Conservation (phyloP, 2,797 vertebrate genomes). For the Neosalanx taihuensis region DNA sequence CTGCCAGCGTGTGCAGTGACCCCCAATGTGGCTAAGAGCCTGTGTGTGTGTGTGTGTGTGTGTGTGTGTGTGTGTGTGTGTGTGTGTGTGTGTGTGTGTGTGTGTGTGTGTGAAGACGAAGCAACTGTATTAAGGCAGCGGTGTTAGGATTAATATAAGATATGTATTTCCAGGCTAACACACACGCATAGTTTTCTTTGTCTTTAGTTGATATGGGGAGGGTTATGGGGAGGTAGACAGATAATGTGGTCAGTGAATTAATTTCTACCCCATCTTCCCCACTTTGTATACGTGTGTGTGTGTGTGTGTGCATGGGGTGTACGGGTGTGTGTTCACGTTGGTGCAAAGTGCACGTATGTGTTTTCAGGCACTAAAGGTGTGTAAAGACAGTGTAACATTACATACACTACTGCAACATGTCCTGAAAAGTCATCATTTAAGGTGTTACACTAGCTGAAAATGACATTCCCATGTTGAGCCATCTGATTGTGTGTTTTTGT, state of each 20-base stretch:
- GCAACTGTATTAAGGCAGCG: conserved; percentile 63
- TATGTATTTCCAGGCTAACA: conserved; percentile 32
- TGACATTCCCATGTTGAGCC: too few relatives aligned
- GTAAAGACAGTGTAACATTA: conserved; percentile 1
- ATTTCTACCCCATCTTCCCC: conserved; percentile 38
- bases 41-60: conserved; percentile 66
- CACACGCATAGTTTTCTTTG: conserved; percentile 19
- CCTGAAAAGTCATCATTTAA: too few relatives aligned
- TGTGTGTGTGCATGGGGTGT: conserved; percentile 36
- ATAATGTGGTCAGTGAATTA: conserved; percentile 66
- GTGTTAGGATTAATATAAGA: conserved; percentile 69
- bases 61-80: too few relatives aligned
- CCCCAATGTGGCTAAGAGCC: conserved; percentile 99
- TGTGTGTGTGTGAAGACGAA: conserved; percentile 61
- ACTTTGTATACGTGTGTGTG: conserved; percentile 46
- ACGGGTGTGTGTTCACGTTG: conserved; percentile 50
- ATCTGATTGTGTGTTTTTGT: neutral
- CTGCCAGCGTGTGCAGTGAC: conserved; percentile 58
- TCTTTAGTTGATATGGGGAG: conserved; percentile 3
- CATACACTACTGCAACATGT: neutral
- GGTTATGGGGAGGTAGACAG: conserved; percentile 56
- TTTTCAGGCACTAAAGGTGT: conserved; percentile 63
- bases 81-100: too few relatives aligned
- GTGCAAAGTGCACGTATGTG: conserved; percentile 67
- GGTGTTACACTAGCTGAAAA: too few relatives aligned